These are phyloP conservation scores for Gallinago nigripennis DNA, from an alignment of 2,797 vertebrate genomes.

Conservation along the genomic window DNA sequence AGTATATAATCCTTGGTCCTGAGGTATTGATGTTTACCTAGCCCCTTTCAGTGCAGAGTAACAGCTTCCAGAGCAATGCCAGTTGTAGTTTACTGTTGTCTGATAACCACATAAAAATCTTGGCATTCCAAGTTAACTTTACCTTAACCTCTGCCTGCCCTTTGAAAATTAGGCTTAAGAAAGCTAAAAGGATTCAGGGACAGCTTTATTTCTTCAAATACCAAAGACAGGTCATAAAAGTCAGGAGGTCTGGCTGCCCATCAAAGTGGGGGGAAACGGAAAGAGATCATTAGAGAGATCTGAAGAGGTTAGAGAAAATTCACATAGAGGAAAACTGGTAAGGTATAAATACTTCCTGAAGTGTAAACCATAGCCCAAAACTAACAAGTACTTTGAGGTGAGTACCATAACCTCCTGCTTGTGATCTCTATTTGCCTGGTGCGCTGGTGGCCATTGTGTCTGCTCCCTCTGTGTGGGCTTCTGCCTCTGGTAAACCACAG, in stretches of 20 bases:
- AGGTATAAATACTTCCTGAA: not conserved
- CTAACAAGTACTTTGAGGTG: not conserved
- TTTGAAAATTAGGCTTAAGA: not conserved
- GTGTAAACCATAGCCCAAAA: not conserved
- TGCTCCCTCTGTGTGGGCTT: not conserved
- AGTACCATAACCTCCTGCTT: not conserved
- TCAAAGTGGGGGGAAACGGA: not conserved
- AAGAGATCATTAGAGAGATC: not conserved
- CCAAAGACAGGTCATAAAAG: not conserved
- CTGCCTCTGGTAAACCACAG: not conserved
- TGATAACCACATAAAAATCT: not conserved
- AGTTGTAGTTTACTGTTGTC: not conserved
- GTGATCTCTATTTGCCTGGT: not conserved
- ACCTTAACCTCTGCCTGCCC: not conserved
- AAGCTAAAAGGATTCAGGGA: not conserved
- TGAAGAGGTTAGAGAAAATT: not conserved
- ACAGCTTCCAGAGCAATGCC: not conserved
- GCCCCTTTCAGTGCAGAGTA: not conserved
- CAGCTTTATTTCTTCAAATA: not conserved
- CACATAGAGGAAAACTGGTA: not conserved
- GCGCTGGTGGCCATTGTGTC: accelerated
- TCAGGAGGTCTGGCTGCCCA: not conserved
- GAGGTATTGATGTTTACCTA: not conserved
- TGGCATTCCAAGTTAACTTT: not conserved
- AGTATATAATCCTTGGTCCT: not conserved